Evolutionary conservation across 23 tunicate genomes (phyloP).

Genomic region (Trididemnum miniatum): DNA sequence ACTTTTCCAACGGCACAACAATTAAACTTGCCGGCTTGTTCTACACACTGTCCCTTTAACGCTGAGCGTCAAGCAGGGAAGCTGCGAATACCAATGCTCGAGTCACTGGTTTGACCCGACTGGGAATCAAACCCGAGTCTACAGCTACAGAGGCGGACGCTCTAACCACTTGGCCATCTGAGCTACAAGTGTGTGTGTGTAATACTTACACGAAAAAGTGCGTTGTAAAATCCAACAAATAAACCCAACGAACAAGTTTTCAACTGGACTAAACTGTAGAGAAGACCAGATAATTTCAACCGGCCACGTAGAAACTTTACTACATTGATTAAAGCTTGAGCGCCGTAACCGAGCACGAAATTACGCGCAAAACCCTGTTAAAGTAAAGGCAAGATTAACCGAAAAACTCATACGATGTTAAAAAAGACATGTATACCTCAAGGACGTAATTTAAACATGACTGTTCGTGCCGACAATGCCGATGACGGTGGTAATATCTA

Average conservation of each 20-base stretch:
- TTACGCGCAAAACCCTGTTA: conserved; percentile 23
- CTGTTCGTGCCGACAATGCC: neutral
- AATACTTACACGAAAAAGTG: conserved; percentile 22
- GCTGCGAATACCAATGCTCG: too few species aligned
- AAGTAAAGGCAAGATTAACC: too few species aligned
- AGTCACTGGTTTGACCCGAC: too few species aligned
- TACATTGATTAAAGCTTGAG: conserved; percentile 16
- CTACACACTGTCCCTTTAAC: too few species aligned
- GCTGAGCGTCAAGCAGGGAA: too few species aligned
- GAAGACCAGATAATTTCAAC: neutral
- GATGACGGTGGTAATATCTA: conserved; percentile 5
- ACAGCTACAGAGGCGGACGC: too few species aligned
- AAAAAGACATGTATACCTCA: neutral
- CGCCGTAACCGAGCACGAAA: conserved; percentile 48
- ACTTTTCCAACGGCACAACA: too few species aligned
- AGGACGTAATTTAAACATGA: conserved; percentile 3
- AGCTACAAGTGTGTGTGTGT: too few species aligned
- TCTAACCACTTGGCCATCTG: too few species aligned
- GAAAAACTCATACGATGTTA: too few species aligned
- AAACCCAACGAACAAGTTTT: conserved; percentile 10
- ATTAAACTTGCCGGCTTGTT: too few species aligned
- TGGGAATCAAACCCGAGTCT: too few species aligned
- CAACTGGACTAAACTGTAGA: neutral
- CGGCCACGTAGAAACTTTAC: conserved; percentile 1
- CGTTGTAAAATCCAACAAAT: conserved; percentile 17